A percentile compares a stretch with the other conserved stretches of the same genome.
Evolutionary conservation across 2,797 vertebrate species (phyloP).

Genomic region (Danio tinwini): DNA sequence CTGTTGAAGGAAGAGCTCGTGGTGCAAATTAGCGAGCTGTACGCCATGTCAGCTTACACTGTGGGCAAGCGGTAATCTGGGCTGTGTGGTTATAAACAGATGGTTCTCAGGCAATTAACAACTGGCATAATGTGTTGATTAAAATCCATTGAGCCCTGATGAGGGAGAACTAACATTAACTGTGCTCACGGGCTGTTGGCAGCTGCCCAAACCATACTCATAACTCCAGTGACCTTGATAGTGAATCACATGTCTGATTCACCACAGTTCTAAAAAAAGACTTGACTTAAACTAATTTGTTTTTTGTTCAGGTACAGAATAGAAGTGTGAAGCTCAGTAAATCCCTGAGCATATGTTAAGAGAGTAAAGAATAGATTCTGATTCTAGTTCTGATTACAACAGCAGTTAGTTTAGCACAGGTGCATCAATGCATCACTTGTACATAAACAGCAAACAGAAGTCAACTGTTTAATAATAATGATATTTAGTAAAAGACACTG

Average conservation of each 20-base stretch:
- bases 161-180: slow-evolving; percentile 72
- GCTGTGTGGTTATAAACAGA: slow-evolving; percentile 82
- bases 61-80: slow-evolving; percentile 73
- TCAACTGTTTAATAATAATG: background rate
- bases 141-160: slow-evolving; percentile 81
- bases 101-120: slow-evolving; percentile 86
- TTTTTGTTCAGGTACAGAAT: background rate
- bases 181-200: slow-evolving; percentile 73
- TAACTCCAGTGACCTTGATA: slow-evolving; percentile 70
- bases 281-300: slow-evolving; percentile 18
- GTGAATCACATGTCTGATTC: slow-evolving; percentile 67
- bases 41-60: slow-evolving; percentile 76
- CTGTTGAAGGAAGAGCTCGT: slow-evolving; percentile 71
- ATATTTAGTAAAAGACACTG: too few relatives aligned
- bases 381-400: background rate
- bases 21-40: slow-evolving; percentile 78
- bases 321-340: slow-evolving; percentile 1
- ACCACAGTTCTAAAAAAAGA: slow-evolving; percentile 45
- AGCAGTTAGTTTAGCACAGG: background rate
- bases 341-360: slow-evolving; percentile 3
- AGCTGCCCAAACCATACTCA: slow-evolving; percentile 61
- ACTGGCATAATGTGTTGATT: slow-evolving; percentile 88
- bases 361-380: background rate
- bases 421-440: background rate
- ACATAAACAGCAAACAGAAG: background rate